Evolutionary conservation across 2,797 vertebrate genomes (phyloP), one percentile per base, ranked within the genome.

Genomic region (Catostomus latipinnis): DNA sequence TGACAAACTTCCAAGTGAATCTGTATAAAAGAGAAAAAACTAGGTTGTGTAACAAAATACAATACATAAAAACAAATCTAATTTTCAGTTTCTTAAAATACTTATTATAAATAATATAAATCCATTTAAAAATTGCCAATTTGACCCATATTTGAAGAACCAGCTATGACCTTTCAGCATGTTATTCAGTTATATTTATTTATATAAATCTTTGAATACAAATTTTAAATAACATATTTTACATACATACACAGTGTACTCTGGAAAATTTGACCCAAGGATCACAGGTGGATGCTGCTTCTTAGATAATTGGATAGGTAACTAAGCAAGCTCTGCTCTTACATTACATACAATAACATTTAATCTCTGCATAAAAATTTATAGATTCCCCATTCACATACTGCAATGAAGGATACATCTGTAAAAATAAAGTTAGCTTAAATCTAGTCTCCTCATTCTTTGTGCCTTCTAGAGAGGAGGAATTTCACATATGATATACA

Each of bases 1-100:
- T 95, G 96, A 88, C 98, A 99, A 78, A 97, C 95, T 82, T 93
- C 97, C 83, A 98, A 91, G 88, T 99, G 98, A 34, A 94, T 94
- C 98, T 99, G 89, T 78, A 8, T 82, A 14, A 70, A 56, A 65
- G 1, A 69, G 2, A 73, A 34, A 34, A 34, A 34, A 34, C 34
- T 34, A 3, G 2, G 4, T 34, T 34, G 34, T 34, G 34, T 34
- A 34, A 34, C 34, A 34, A 34, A 34, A 34, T 34, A 34, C 34
- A 34, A 34, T 34, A 34, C 34, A 34, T 34, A 34, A 34, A 34
- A 34, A 34, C 34, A 34, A 34, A 34, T 34, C 34, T 4, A 34
- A 34, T 34, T 34, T 34, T 56, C 34, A 34, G 34, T 34, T 34
- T 34, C 34, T 34, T 34, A 34, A 34, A 34, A 3, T 34, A 34